Evolutionary conservation across 2,113 vertebrate species (phyloP), one percentile per base, ranked within the genome.

Genomic region (Ceuthmochares aereus): DNA sequence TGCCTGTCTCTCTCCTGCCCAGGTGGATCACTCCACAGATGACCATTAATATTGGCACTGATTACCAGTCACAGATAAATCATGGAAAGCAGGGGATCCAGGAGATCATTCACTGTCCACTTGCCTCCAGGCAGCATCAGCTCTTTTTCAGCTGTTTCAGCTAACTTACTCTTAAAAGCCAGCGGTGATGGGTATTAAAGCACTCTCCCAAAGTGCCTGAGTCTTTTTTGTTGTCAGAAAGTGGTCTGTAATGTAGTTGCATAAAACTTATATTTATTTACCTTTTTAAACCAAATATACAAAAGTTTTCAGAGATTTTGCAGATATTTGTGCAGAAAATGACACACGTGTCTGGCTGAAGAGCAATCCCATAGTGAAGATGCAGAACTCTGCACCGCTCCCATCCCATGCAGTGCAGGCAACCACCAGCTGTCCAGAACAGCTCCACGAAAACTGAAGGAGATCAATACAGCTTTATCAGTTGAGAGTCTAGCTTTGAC

Each of bases 151-250:
- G 14, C 58, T 18, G 13, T 77, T 42, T 23, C 40, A 52, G 19
- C 47, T 62, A 52, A 51, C n/a, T 76, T 4, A 6, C 34, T 66
- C 27, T 70, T 62, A n/a, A 72, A 76, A 82, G 26, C 22, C 8
- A 2, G 7, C 1, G 0, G 18, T n/a, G 47, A 21, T 26, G 36
- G 47, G 6, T 52, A 29, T 34, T 47, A 56, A 62, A 62, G 18
- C 29, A 47, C 18, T n/a, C 36, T 78, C 22, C 8, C 36, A 63
- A 52, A n/a, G 43, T 34, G 37, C 55, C n/a, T 30, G 20, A 40
- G 20, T 32, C 55, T 87, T 59, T 58, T 68, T 51, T 27, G 13
- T 29, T 45, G 14, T 37, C 42, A 76, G 37, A 36, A 69, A 79
- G 6, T 0, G 1, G 36, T 77, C 76, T 54, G 29, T 68, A 43